A percentile compares a stretch with the other conserved stretches of the same genome.
Conservation (phyloP, 2,797 vertebrate species). For the Champsocephalus gunnari region DNA sequence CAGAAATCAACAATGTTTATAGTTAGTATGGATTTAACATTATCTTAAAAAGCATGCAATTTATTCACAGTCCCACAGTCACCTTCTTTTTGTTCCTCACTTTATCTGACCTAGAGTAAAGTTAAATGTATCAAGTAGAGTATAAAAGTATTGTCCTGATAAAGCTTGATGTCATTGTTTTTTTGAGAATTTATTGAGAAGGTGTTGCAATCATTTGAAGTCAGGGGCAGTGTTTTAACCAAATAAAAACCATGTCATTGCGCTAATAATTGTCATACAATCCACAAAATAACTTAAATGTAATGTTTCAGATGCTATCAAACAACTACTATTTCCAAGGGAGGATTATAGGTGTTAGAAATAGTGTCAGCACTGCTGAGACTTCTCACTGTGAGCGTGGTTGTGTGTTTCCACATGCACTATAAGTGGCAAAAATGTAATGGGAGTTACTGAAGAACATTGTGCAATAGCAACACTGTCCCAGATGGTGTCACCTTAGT, state of each 20-base stretch:
- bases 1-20: too few species aligned
- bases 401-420: constrained; percentile 8
- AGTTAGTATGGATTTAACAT: too few species aligned
- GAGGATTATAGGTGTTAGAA: neutral
- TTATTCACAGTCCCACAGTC: too few species aligned
- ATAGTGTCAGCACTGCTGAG: constrained; percentile 3
- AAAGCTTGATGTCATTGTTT: too few species aligned
- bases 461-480: constrained; percentile 54
- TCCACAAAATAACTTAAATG: neutral
- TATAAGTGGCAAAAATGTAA: constrained; percentile 19
- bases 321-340: neutral
- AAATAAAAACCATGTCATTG: neutral
- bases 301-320: neutral
- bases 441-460: constrained; percentile 1
- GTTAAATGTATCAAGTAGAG: too few species aligned
- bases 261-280: neutral
- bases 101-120: too few species aligned
- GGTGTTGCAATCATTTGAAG: neutral
- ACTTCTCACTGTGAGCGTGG: neutral
- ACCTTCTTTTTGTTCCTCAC: too few species aligned
- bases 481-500: constrained; percentile 70
- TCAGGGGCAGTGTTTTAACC: neutral
- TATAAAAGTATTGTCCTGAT: too few species aligned
- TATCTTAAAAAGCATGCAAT: too few species aligned
- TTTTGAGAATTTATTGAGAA: too few species aligned